Percentiles rank a stretch among this genome's conserved stretches.
Evolutionary conservation across 2,888 invertebrate genomes (phyloP).

Genomic region (Dione vanillae): DNA sequence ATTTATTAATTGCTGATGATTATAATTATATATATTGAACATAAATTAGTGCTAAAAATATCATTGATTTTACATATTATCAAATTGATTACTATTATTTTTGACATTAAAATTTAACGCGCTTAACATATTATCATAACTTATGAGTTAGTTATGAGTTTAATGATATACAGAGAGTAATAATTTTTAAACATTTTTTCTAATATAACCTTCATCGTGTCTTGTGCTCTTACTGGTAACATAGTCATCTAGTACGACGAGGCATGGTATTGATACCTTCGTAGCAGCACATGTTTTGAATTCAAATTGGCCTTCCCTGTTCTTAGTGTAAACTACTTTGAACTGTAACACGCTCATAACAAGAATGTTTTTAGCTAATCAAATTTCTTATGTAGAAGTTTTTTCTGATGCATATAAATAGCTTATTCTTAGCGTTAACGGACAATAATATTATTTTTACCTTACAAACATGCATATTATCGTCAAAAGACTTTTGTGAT

Average conservation of each 20-base stretch:
- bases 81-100: too few species aligned
- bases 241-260: constrained; percentile 52
- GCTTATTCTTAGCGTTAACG: constrained; percentile 44
- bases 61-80: too few species aligned
- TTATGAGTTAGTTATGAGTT: too few species aligned
- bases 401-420: constrained; percentile 51
- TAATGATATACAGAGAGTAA: background rate
- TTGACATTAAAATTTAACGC: too few species aligned
- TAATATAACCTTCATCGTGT: background rate
- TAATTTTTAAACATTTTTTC: background rate
- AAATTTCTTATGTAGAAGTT: constrained; percentile 37
- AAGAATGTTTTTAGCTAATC: constrained; percentile 43
- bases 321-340: constrained; percentile 50
- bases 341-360: constrained; percentile 47
- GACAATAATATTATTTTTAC: constrained; percentile 29
- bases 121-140: too few species aligned
- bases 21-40: background rate
- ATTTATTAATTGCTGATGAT: background rate
- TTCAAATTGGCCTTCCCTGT: constrained; percentile 54
- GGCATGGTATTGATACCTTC: constrained; percentile 53
- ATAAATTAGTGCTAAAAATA: background rate
- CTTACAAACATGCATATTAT: background rate
- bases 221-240: constrained; percentile 18
- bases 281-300: constrained; percentile 55
- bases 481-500: background rate